Conservation (phyloP, 2,797 vertebrate species). For the Poeciliopsis presidionis region DNA sequence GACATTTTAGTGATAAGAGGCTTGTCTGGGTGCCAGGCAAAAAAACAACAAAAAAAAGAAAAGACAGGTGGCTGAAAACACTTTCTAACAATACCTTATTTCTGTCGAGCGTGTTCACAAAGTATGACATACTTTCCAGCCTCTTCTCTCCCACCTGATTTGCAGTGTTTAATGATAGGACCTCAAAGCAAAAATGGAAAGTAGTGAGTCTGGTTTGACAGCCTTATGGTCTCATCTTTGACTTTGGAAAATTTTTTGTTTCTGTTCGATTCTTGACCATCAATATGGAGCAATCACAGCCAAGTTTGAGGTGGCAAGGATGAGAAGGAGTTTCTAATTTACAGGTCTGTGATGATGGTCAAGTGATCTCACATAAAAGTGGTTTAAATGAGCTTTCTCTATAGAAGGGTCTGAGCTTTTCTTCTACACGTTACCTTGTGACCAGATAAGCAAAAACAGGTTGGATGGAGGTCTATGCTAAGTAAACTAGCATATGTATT, state of each 20-base stretch:
- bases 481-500: neutral
- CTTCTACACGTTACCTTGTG: neutral
- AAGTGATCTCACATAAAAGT: neutral
- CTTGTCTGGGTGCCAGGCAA: constrained; percentile 69
- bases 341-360: neutral
- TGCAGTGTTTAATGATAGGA: neutral
- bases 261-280: neutral
- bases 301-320: neutral
- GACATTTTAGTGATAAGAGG: constrained; percentile 82
- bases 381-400: neutral
- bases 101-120: neutral
- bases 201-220: neutral
- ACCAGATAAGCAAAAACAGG: neutral
- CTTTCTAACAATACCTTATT: neutral
- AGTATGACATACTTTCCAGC: neutral
- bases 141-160: neutral
- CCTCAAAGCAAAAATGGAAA: neutral
- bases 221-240: neutral
- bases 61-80: neutral
- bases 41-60: neutral
- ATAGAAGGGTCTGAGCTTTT: neutral
- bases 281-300: neutral
- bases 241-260: neutral
- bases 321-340: neutral
- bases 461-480: neutral